Evolutionary conservation across 92 coral and sea anemone species (phyloP), one percentile per base, ranked within the genome.

Genomic region (Palythoa grandis): DNA sequence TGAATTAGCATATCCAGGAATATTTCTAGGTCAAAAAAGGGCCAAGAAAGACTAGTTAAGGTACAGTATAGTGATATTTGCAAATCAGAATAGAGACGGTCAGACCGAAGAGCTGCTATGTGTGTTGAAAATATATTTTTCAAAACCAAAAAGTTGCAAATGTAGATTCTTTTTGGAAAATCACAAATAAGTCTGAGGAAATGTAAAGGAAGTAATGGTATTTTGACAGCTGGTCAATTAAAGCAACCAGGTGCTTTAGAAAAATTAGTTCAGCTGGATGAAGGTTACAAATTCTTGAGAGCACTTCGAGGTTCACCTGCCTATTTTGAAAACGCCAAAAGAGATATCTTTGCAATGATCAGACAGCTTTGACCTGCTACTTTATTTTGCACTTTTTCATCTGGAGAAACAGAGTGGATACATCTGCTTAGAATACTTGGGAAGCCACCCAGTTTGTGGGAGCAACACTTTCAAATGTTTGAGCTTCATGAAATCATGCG

Each of bases 401-500:
- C 84, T 61, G 88, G 77, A 39, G 92, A 89, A 77, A 89, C 92
- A 53, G 82, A 89, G 76, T 89, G 92, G 92, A 84, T 85, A 39
- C 82, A 85, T 73, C 86, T 86, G 35, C 87, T 91, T 47, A 91
- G 89, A 91, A 91, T 88, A 88, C 94, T 91, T 84, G 93, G 91
- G 56, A 77, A 83, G 24, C 93, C 87, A 78, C 79, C 87, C 22
- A 79, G 58, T 72, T 70, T 87, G 71, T 87, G 90, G 86, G n/a
- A 87, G 70, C 56, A 89, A 48, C 86, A 89, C 63, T 89, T 84
- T 67, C 77, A 77, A 68, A 84, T 75, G 92, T 67, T 84, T 85
- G 88, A 89, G 72, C 70, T 85, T 16, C 16, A 56, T 40, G 70
- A 69, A 57, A 87, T 87, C 11, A 89, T 89, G 92, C 72, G 89